Evolutionary conservation across 92 coral and sea anemone species (phyloP).

Genomic region (Galaxea fascicularis): DNA sequence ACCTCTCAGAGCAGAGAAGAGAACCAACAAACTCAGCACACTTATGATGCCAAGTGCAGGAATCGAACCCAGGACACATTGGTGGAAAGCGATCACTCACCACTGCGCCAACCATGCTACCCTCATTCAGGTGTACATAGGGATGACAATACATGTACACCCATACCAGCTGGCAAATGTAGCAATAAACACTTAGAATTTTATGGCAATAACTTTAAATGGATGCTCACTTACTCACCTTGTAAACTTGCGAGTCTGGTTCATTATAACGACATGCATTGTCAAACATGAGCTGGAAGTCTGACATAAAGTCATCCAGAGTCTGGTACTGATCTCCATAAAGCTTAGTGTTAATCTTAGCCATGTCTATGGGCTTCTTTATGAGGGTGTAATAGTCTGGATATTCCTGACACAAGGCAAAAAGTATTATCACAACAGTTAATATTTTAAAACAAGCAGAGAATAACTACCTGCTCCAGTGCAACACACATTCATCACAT

Average conservation of each 20-base stretch:
- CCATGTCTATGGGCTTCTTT: slow-evolving; percentile 98
- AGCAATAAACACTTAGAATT: background rate
- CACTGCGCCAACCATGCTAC: too few relatives aligned
- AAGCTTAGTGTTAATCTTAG: slow-evolving; percentile 93
- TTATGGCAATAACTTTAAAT: background rate
- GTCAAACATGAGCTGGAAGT: slow-evolving; percentile 98
- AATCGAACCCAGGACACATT: too few relatives aligned
- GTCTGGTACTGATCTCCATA: slow-evolving; percentile 94
- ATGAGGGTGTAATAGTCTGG: slow-evolving; percentile 97
- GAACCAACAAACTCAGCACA: too few relatives aligned
- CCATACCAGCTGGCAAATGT: background rate
- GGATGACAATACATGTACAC: background rate
- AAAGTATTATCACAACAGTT: background rate
- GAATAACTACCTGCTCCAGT: background rate
- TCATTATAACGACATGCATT: slow-evolving; percentile 99
- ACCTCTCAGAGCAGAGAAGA: too few relatives aligned
- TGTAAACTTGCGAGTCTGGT: slow-evolving; percentile 99
- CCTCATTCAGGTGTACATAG: too few relatives aligned
- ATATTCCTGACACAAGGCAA: slow-evolving; percentile 76
- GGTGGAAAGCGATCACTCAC: too few relatives aligned
- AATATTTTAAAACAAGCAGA: too few relatives aligned
- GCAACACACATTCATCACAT: background rate
- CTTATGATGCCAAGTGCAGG: too few relatives aligned
- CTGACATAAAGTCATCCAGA: slow-evolving; percentile 93
- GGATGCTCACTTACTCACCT: slow-evolving; percentile 66